Evolutionary conservation across 2,888 invertebrate species (phyloP), one percentile per base, ranked within the genome.

Genomic region (Neoaliturus tenellus): DNA sequence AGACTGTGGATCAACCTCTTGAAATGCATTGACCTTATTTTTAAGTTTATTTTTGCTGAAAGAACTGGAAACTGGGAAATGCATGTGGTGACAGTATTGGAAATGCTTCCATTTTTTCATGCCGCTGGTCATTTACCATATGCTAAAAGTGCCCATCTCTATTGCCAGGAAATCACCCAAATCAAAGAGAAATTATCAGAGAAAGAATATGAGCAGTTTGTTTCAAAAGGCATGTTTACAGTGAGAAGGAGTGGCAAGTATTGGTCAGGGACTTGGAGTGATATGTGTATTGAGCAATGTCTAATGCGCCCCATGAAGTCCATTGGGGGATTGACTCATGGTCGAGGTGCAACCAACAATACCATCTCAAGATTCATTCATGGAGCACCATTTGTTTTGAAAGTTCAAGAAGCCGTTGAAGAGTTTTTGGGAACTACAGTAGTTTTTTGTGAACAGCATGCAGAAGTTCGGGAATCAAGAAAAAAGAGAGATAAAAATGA

Each of bases 221-320:
- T 20, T 44, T 2, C 14, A 44, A 6, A 44, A 25, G 44, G 20
- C 17, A 12, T 4, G 41, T 44, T 75, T n/a, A 51, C 51, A 8
- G 20, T 51, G 17, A 51, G 51, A 51, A 51, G 51, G 17, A 48
- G 44, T 4, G 44, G 33, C 2, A 75, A 23, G 23, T 20, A 35
- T 5, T n/a, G 48, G 31, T 31, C 20, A 10, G 51, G 51, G 20
- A 41, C 48, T 17, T 75, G 44, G 25, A 75, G 44, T 33, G 48
- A 75, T 25, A 75, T 75, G 78, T 75, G 78, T n/a, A 75, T 75
- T 25, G 78, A 75, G n/a, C 78, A 75, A 23, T 10, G 78, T 75
- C n/a, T 75, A 8, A 75, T 44, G 41, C 44, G 44, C 12, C 78
- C 78, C 2, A 69, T 69, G 69, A 69, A 69, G n/a, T 69, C 69